Evolutionary conservation across 2,113 vertebrate species (phyloP).

Genomic region (Actinemys pallida): DNA sequence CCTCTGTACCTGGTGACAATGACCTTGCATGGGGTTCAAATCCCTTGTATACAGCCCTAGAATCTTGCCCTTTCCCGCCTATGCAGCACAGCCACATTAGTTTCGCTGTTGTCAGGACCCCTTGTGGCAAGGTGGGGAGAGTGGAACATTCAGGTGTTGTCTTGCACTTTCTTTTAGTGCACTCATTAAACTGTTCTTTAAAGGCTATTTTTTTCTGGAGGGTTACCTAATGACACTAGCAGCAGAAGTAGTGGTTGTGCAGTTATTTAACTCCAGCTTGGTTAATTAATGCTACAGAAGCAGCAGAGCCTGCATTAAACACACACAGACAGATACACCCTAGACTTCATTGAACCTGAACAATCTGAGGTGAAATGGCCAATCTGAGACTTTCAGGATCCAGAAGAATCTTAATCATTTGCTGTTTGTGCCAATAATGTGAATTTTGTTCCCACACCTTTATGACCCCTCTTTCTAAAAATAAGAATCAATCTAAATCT

Average conservation of each 20-base stretch:
- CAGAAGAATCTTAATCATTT: neutral
- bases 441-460: neutral
- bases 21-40: neutral
- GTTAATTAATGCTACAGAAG: neutral
- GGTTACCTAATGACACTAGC: neutral
- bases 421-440: neutral
- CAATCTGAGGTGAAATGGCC: neutral
- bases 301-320: neutral
- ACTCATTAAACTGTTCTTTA: neutral
- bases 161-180: neutral
- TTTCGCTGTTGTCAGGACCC: neutral
- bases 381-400: neutral
- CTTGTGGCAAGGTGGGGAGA: neutral
- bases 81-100: neutral
- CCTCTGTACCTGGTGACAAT: neutral
- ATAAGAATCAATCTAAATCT: neutral
- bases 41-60: neutral
- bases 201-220: neutral
- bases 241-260: neutral
- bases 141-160: neutral
- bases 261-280: neutral
- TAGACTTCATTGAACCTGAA: neutral
- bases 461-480: neutral
- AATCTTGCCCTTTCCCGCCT: too few relatives aligned
- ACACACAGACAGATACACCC: neutral